Base-by-base conservation (phyloP, 1,140 invertebrate genomes). In the Dufourea novaeangliae region DNA sequence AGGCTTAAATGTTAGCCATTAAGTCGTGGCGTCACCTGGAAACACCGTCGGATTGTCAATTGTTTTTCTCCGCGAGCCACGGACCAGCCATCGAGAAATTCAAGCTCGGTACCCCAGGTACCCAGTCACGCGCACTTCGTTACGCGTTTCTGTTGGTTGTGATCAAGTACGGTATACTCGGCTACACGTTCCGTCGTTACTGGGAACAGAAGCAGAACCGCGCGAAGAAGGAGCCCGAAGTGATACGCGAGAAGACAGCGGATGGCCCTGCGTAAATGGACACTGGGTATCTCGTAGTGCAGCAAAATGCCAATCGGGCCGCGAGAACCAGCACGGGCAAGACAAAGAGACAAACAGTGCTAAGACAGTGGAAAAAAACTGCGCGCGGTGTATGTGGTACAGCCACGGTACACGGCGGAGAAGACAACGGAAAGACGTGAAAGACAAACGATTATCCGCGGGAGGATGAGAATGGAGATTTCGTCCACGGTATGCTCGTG, bases 91-190 rank as follows among this genome's bases (percentile, higher is more conserved):
- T n/a, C n/a, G n/a, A n/a, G n/a, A n/a, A n/a, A n/a, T n/a, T n/a
- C n/a, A n/a, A 2, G 27, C 29, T 25, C 70, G 20, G 39, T 20
- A 44, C 61, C 54, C 25, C 8, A 54, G 83, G 78, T 66, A 90
- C 88, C 87, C 84, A 85, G 61, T 82, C 85, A 75, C 83, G 82
- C 64, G 79, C 39, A 74, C 34, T 88, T 83, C 86, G 87, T 78
- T 64, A 72, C 74, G 86, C 83, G 69, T 86, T 89, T 34, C 59
- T 89, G n/a, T 57, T 90, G 70, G 73, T 89, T 44, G 86, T 85
- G n/a, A 78, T 89, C 17, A 89, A 91, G 73, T 90, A 90, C 61
- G 84, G 84, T n/a, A 68, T 90, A 12, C 22, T 88, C 32, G 63
- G 87, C 61, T 86, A 80, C 54, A 84, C 79, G 44, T 79, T 79